Conservation (phyloP, 2,113 vertebrate species). For the Dinomys branickii region DNA sequence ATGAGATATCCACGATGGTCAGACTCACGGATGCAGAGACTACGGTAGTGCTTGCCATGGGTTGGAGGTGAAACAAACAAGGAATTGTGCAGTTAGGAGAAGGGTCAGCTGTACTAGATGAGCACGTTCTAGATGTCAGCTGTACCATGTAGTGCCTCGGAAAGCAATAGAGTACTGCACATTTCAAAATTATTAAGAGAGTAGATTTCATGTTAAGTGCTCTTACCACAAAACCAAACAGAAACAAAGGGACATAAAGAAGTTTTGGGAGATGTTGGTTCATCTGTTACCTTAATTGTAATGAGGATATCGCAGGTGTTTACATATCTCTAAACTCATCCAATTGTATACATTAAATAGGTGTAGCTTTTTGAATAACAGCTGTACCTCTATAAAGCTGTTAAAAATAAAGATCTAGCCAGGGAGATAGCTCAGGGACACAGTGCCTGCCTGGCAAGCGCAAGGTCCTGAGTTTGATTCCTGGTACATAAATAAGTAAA, state of each 20-base stretch:
- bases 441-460: too few relatives aligned
- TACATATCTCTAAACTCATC: neutral
- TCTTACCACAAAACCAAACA: neutral
- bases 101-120: neutral
- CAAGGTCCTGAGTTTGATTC: too few relatives aligned
- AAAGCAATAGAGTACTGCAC: neutral
- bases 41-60: neutral
- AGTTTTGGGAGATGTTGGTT: neutral
- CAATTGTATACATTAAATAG: neutral
- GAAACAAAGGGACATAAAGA: neutral
- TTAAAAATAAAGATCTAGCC: neutral
- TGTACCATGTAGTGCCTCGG: neutral
- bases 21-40: neutral
- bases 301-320: neutral
- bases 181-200: neutral
- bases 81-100: neutral
- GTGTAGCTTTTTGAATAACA: neutral
- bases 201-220: neutral
- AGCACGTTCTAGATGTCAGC: neutral
- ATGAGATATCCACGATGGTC: neutral
- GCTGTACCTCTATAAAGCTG: neutral
- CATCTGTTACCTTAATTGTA: neutral
- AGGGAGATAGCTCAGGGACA: too few relatives aligned
- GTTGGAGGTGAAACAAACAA: neutral
- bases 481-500: too few relatives aligned